Conservation (phyloP, 2,113 vertebrate species). For the Stictonetta naevosa region DNA sequence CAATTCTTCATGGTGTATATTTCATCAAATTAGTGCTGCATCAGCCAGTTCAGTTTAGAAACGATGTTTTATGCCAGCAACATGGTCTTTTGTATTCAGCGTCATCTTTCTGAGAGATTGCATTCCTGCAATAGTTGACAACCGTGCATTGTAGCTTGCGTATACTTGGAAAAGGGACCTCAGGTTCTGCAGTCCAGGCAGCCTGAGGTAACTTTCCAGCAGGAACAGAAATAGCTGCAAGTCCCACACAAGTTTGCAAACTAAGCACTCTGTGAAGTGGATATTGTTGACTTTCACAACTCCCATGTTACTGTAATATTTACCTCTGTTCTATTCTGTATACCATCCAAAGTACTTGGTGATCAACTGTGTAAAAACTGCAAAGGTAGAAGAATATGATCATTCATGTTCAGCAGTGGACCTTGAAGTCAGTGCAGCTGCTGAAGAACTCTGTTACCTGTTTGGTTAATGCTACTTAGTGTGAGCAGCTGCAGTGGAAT, state of each 20-base stretch:
- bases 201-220: neutral
- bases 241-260: neutral
- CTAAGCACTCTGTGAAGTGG: neutral
- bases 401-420: neutral
- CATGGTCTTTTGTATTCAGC: neutral
- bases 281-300: neutral
- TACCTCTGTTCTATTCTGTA: neutral
- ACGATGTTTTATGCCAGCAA: neutral
- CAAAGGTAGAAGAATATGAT: rapidly evolving
- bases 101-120: neutral
- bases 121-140: neutral
- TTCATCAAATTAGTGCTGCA: neutral
- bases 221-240: neutral
- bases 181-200: neutral
- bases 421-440: neutral
- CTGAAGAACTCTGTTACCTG: neutral
- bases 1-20: neutral
- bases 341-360: neutral
- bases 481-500: neutral
- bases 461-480: no score
- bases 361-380: neutral
- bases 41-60: neutral
- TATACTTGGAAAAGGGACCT: neutral
- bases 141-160: neutral
- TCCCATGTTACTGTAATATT: neutral